Evolutionary conservation across 2,888 invertebrate species (phyloP).

Genomic region (Onthophagus sagittarius): DNA sequence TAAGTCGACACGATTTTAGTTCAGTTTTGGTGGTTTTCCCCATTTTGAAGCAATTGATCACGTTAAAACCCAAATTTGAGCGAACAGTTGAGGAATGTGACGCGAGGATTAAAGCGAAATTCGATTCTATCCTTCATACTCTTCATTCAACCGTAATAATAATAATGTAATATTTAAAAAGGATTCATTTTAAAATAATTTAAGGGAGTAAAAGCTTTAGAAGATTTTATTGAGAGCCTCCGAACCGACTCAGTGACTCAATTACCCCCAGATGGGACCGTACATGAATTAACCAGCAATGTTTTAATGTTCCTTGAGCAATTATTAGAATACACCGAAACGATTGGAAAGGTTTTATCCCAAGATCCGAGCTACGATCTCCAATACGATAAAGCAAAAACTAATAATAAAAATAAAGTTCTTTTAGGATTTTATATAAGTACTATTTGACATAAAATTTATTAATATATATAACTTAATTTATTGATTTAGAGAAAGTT

Average conservation of each 20-base stretch:
- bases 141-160: slow-evolving; percentile 67
- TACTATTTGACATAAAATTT: slow-evolving; percentile 48
- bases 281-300: slow-evolving; percentile 93
- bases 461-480: background rate
- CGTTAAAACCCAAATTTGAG: slow-evolving; percentile 77
- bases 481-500: slow-evolving; percentile 66
- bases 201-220: slow-evolving; percentile 83
- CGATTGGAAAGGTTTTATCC: slow-evolving; percentile 65
- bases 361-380: slow-evolving; percentile 58
- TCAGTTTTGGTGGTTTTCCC: slow-evolving; percentile 79
- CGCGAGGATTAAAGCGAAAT: slow-evolving; percentile 64
- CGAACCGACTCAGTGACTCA: slow-evolving; percentile 71
- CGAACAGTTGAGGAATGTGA: slow-evolving; percentile 71
- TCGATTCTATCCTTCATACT: slow-evolving; percentile 69
- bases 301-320: slow-evolving; percentile 10
- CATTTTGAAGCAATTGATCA: slow-evolving; percentile 72
- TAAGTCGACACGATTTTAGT: slow-evolving; percentile 72
- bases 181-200: slow-evolving; percentile 39
- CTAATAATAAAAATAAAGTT: slow-evolving; percentile 58
- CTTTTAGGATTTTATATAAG: slow-evolving; percentile 79
- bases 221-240: slow-evolving; percentile 89
- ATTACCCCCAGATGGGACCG: slow-evolving; percentile 95
- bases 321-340: slow-evolving; percentile 66
- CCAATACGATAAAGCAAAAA: slow-evolving; percentile 52
- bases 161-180: too few relatives aligned